phyloP scores from a whole-genome alignment of 1,140 invertebrate species.

The Calliphora vicina region DNA sequence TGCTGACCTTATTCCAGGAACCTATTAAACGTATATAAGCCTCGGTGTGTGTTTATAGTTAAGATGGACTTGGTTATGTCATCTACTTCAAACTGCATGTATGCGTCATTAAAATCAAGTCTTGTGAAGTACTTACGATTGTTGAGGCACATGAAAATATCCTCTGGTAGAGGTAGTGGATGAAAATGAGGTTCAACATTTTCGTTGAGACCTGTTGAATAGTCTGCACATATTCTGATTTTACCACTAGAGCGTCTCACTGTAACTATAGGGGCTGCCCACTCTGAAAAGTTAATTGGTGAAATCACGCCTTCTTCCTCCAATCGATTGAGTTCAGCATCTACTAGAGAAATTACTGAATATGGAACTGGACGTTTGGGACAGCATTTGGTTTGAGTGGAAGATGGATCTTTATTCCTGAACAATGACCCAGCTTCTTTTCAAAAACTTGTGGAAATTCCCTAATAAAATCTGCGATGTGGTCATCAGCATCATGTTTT shows the following conservation, averaged over 20 bases:
- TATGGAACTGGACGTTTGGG: slow-evolving; percentile 25
- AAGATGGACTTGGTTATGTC: slow-evolving; percentile 19
- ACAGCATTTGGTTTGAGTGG: slow-evolving; percentile 9
- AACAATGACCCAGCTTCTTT: slow-evolving; percentile 9
- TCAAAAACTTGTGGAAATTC: slow-evolving; percentile 25
- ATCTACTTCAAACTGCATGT: slow-evolving; percentile 18
- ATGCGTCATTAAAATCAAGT: slow-evolving; percentile 29
- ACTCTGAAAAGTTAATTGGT: slow-evolving; percentile 52
- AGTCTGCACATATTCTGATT: slow-evolving; percentile 54
- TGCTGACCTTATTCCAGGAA: slow-evolving; percentile 47
- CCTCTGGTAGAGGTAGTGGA: slow-evolving; percentile 38
- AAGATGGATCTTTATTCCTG: slow-evolving; percentile 21
- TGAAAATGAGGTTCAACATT: slow-evolving; percentile 30
- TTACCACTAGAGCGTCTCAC: slow-evolving; percentile 52
- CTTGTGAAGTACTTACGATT: slow-evolving; percentile 43
- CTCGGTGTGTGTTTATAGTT: slow-evolving; percentile 32
- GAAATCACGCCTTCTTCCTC: slow-evolving; percentile 24
- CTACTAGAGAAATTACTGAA: background rate
- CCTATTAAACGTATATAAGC: slow-evolving; percentile 35
- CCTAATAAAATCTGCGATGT: background rate
- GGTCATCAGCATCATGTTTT: background rate
- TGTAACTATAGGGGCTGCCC: slow-evolving; percentile 60
- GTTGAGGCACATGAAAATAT: slow-evolving; percentile 28
- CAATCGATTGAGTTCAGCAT: slow-evolving; percentile 29
- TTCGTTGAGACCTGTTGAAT: slow-evolving; percentile 29